These are phyloP conservation scores for Therioaphis trifolii DNA, from an alignment of 2,888 invertebrate genomes.

Conservation along the genomic window DNA sequence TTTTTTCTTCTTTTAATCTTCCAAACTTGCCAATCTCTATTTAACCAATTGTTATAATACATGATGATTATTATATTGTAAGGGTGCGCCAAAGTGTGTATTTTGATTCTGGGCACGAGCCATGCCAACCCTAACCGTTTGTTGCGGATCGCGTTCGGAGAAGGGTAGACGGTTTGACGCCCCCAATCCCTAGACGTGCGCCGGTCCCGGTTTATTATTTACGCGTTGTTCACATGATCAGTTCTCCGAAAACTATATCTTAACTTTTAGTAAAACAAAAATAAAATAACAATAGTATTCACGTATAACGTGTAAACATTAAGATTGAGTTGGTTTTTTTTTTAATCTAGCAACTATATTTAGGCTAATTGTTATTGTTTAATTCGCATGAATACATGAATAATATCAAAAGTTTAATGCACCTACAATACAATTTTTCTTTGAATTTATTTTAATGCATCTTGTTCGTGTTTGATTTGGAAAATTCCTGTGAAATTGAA, in stretches of 20 bases:
- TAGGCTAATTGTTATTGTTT: too few species aligned
- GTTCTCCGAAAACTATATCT: slow-evolving; percentile 13
- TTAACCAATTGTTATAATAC: neutral
- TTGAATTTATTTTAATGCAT: too few species aligned
- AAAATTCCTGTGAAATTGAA: too few species aligned
- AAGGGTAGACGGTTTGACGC: slow-evolving; percentile 54
- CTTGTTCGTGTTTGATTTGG: too few species aligned
- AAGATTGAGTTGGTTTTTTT: too few species aligned
- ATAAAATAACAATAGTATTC: too few species aligned
- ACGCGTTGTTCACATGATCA: slow-evolving; percentile 18
- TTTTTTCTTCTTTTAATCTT: neutral
- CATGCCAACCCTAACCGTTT: slow-evolving; percentile 14
- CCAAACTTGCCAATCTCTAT: neutral
- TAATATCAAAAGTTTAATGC: too few species aligned
- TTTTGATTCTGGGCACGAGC: slow-evolving; percentile 54
- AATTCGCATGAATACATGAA: too few species aligned
- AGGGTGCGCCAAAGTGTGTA: slow-evolving; percentile 7
- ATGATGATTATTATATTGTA: slow-evolving; percentile 11
- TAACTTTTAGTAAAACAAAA: neutral
- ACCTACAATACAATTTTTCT: too few species aligned
- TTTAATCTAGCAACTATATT: too few species aligned
- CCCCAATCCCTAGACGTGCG: slow-evolving; percentile 12
- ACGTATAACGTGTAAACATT: too few species aligned
- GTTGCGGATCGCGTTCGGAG: slow-evolving; percentile 8
- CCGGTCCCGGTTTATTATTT: slow-evolving; percentile 19